phyloP scores from a whole-genome alignment of 2,113 vertebrate genomes.

The Toxotes chatareus region DNA sequence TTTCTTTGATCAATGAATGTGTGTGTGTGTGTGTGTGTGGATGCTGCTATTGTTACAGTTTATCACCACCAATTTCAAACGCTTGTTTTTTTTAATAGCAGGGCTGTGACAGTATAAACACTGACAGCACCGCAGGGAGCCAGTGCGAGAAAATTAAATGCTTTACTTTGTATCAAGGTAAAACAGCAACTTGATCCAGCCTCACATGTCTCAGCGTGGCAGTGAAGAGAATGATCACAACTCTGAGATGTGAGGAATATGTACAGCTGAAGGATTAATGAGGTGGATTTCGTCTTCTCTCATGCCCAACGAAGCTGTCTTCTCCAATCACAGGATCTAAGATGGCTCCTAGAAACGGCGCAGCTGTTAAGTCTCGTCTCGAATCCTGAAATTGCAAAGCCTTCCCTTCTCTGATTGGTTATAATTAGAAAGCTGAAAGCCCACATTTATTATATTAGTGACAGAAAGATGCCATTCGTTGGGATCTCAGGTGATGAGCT shows the following conservation, averaged over 20 bases:
- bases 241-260: slow-evolving; percentile 26
- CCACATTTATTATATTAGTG: slow-evolving; percentile 45
- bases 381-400: slow-evolving; percentile 13
- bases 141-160: slow-evolving; percentile 26
- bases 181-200: slow-evolving; percentile 1
- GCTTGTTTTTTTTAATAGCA: slow-evolving; percentile 10
- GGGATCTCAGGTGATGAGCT: slow-evolving; percentile 24
- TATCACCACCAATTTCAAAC: slow-evolving; percentile 37
- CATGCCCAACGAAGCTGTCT: slow-evolving; percentile 42
- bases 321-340: slow-evolving; percentile 47
- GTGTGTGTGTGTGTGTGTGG: slow-evolving; percentile 14
- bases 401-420: slow-evolving; percentile 20
- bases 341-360: slow-evolving; percentile 23
- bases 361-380: slow-evolving; percentile 48
- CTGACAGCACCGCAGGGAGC: not conserved
- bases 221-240: slow-evolving; percentile 37
- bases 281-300: slow-evolving; percentile 45
- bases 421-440: slow-evolving; percentile 53
- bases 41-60: slow-evolving; percentile 39
- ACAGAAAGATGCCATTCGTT: not conserved
- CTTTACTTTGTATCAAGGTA: slow-evolving; percentile 36
- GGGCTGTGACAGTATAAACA: slow-evolving; percentile 1
- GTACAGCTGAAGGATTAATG: slow-evolving; percentile 64
- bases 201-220: not conserved
- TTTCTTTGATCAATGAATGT: slow-evolving; percentile 39